phyloP scores from a whole-genome alignment of 1,140 invertebrate genomes.

The Plectrocnemia conspersa region DNA sequence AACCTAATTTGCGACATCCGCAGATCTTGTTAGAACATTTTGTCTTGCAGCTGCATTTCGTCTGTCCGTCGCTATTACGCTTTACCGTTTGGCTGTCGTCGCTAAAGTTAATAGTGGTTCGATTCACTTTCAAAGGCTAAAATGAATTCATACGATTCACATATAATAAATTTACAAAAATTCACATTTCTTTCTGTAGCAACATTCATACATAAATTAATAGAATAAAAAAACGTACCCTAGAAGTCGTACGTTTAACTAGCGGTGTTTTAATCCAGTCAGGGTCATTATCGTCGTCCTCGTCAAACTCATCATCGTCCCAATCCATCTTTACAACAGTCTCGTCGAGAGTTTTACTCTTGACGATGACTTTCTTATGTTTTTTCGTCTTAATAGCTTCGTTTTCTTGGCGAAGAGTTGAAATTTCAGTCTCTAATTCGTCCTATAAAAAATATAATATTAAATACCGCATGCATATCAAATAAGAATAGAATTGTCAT shows the following conservation, averaged over 20 bases:
- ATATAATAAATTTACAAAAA: too few relatives aligned
- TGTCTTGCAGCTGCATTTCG: conserved; percentile 59
- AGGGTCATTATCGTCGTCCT: conserved; percentile 59
- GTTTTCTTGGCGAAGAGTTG: conserved; percentile 41
- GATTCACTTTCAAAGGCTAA: too few relatives aligned
- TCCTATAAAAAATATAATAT: conserved; percentile 40
- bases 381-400: conserved; percentile 40
- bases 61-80: conserved; percentile 49
- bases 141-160: too few relatives aligned
- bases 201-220: conserved; percentile 6
- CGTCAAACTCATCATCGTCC: conserved; percentile 42
- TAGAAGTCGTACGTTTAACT: too few relatives aligned
- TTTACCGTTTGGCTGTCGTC: conserved; percentile 39
- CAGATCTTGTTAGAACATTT: conserved; percentile 55
- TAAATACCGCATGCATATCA: not conserved
- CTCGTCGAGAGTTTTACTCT: conserved; percentile 21
- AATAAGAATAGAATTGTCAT: conserved; percentile 16
- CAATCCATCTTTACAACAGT: conserved; percentile 13
- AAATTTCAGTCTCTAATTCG: conserved; percentile 46
- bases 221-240: not conserved
- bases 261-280: conserved; percentile 63
- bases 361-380: conserved; percentile 31
- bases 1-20: conserved; percentile 52
- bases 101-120: too few relatives aligned
- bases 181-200: too few relatives aligned